Conservation (phyloP, 2,797 vertebrate genomes). For the Enteromius paludinosus region DNA sequence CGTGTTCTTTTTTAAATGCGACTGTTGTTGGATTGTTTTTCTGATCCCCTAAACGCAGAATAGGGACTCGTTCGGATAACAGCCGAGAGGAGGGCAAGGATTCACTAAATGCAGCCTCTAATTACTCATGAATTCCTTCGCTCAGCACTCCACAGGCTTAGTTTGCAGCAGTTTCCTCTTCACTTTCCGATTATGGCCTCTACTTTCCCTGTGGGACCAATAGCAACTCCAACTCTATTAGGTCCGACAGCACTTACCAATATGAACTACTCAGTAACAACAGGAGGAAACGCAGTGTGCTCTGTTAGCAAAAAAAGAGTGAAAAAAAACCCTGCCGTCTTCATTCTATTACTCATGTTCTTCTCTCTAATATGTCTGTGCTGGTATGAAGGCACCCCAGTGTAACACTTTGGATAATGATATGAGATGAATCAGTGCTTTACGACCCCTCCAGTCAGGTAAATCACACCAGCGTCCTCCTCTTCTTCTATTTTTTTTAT, state of each 20-base stretch:
- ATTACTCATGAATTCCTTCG: slow-evolving; percentile 62
- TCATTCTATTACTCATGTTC: slow-evolving; percentile 75
- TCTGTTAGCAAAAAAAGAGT: slow-evolving; percentile 62
- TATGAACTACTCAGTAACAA: slow-evolving; percentile 78
- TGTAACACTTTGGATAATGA: slow-evolving; percentile 74
- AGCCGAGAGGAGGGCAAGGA: slow-evolving; percentile 30
- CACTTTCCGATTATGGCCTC: slow-evolving; percentile 77
- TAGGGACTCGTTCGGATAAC: slow-evolving; percentile 52
- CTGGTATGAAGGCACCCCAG: slow-evolving; percentile 71
- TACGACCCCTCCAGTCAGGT: slow-evolving; percentile 50
- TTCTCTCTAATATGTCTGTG: slow-evolving; percentile 67
- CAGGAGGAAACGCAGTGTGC: slow-evolving; percentile 64
- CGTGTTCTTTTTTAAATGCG: slow-evolving; percentile 46
- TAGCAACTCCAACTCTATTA: slow-evolving; percentile 78
- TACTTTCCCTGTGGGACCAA: slow-evolving; percentile 71
- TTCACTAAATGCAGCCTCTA: slow-evolving; percentile 57
- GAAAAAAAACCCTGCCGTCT: slow-evolving; percentile 39
- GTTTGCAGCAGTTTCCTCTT: slow-evolving; percentile 61
- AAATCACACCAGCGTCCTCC: slow-evolving; percentile 39
- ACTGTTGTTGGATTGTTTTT: slow-evolving; percentile 39
- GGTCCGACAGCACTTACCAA: slow-evolving; percentile 78
- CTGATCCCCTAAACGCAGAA: slow-evolving; percentile 45
- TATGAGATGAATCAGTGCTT: slow-evolving; percentile 66
- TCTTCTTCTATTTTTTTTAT: slow-evolving; percentile 14
- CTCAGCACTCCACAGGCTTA: slow-evolving; percentile 44